Evolutionary conservation across 2,113 vertebrate genomes (phyloP), one percentile per base, ranked within the genome.

Genomic region (Cynocephalus volans): DNA sequence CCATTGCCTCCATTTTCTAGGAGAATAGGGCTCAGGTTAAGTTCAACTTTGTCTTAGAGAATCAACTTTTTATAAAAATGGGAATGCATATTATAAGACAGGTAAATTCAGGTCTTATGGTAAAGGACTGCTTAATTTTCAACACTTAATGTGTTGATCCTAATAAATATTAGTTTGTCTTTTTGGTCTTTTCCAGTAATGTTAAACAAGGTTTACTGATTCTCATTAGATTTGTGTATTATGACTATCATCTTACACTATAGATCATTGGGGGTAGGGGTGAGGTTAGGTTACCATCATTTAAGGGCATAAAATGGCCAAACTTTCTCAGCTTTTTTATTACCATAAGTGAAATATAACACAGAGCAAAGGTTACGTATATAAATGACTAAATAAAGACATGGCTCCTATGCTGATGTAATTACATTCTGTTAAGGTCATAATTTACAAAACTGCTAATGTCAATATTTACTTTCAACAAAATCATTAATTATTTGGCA

Each of bases 391-490:
- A 41, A 41, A 41, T 41, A 41, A 56, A 48, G 50, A 60, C 62
- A 21, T 79, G 48, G 64, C 33, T 87, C 12, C 24, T 73, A 31
- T 70, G 50, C 81, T 85, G 19, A 41, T 41, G 31, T 45, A 65
- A 70, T 70, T 60, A 77, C 33, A 41, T 62, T 24, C 41, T 52
- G 41, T 85, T 41, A 69, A 52, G 62, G 6, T 41, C 41, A 41
- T 41, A 41, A 26, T 58, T 95, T 70, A 41, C 12, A 62, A 58
- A 84, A 70, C 41, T 41, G 24, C 41, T 67, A 33, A 18, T 19
- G 58, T 95, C 50, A 85, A 41, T 79, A 70, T 79, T 76, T 85
- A 48, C 88, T 90, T 90, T 91, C 19, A 70, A 41, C 52, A 86
- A 26, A 69, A 77, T 62, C 70, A 54, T 62, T 86, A 79, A 81